Conservation (phyloP, 2,113 vertebrate genomes). For the Podarcis raffonei region DNA sequence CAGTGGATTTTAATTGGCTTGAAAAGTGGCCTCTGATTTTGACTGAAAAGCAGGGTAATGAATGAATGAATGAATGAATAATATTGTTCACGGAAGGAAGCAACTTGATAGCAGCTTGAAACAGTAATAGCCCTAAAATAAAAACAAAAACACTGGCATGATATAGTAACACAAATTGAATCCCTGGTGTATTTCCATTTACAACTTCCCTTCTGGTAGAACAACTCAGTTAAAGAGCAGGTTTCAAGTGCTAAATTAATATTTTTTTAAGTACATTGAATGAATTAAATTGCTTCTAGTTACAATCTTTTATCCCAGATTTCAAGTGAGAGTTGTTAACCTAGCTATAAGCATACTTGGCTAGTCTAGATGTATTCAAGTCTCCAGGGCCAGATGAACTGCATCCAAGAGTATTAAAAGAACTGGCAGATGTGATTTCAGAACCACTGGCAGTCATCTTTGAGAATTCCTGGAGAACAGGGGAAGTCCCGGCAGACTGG, state of each 20-base stretch:
- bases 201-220: background rate
- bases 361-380: no score
- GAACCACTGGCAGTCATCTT: no score
- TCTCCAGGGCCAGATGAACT: no score
- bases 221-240: background rate
- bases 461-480: no score
- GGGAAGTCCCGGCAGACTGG: no score
- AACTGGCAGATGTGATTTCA: no score
- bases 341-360: conserved; percentile 23
- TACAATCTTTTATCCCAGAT: background rate
- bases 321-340: conserved; percentile 25
- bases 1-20: background rate
- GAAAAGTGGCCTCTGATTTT: background rate
- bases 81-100: background rate
- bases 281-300: background rate
- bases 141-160: background rate
- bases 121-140: background rate
- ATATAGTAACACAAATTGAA: background rate
- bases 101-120: background rate
- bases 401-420: no score
- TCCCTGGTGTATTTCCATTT: background rate
- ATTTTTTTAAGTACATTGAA: background rate
- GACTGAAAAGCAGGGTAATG: background rate
- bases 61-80: background rate
- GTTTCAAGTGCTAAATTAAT: background rate